Evolutionary conservation across 2,888 invertebrate genomes (phyloP), one percentile per base, ranked within the genome.

Genomic region (Diplolepis rosae): DNA sequence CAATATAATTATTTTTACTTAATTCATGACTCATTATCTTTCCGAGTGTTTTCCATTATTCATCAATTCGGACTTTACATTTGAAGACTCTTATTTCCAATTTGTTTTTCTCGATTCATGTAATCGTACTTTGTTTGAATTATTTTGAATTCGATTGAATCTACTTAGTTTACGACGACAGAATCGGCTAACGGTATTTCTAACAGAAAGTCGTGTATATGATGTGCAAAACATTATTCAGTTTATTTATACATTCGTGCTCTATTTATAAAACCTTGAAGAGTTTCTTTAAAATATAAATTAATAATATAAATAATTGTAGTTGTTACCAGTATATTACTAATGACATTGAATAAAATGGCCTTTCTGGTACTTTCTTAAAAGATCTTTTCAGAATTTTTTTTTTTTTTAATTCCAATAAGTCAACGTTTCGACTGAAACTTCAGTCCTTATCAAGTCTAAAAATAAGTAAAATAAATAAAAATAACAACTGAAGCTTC

Each of bases 221-320:
- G 27, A n/a, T 61, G 39, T 61, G 61, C n/a, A 61, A 61, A 61
- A 61, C 39, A n/a, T 61, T 35, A n/a, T 39, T 61, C 61, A 61
- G n/a, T 39, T 61, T 35, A 56, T 35, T 56, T 56, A 56, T 56
- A 22, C 32, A 39, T 39, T 61, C 61, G 18, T 45, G 18, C 18
- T 15, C 9, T 9, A 45, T 45, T 45, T 45, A 45, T 18, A 18
- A n/a, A n/a, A n/a, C n/a, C n/a, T n/a, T n/a, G n/a, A n/a, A n/a
- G n/a, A n/a, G n/a, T n/a, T n/a, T n/a, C n/a, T n/a, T n/a, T n/a
- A n/a, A n/a, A n/a, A n/a, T n/a, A n/a, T n/a, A n/a, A n/a, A n/a
- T n/a, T n/a, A n/a, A n/a, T n/a, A n/a, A n/a, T n/a, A n/a, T n/a
- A n/a, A n/a, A n/a, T n/a, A n/a, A n/a, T n/a, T n/a, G n/a, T n/a